These are phyloP conservation scores for Microhierax caerulescens DNA, from an alignment of 2,797 vertebrate species.

Conservation along the genomic window DNA sequence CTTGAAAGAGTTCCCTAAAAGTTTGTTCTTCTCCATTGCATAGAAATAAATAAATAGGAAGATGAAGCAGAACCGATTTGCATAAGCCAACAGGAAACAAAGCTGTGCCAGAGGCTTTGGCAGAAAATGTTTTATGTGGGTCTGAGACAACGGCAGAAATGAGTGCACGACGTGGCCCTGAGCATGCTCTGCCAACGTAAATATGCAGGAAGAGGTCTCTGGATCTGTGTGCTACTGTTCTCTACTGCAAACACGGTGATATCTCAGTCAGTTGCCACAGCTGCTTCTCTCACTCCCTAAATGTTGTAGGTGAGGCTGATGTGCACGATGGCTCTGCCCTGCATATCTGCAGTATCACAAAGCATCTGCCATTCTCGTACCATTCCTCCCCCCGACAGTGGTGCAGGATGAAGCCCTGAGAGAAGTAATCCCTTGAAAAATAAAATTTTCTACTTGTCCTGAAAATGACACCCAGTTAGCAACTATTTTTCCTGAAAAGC, in stretches of 20 bases:
- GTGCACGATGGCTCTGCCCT: not conserved
- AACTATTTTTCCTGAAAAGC: not conserved
- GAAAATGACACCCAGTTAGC: not conserved
- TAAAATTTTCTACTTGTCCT: not conserved
- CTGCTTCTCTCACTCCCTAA: slow-evolving; percentile 9
- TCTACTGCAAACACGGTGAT: slow-evolving; percentile 25
- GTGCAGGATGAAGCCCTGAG: not conserved
- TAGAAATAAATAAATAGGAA: not conserved
- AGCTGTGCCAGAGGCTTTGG: not conserved
- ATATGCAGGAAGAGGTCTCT: not conserved
- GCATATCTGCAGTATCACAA: not conserved
- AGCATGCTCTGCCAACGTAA: not conserved
- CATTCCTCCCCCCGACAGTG: not conserved
- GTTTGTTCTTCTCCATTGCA: not conserved
- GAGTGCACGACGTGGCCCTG: not conserved
- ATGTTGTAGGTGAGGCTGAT: not conserved
- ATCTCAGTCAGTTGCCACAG: not conserved
- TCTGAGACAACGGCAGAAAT: slow-evolving; percentile 7
- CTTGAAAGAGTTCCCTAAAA: not conserved
- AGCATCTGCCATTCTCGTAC: not conserved
- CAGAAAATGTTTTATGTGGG: not conserved
- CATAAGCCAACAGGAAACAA: slow-evolving; percentile 5
- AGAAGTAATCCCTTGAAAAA: not conserved
- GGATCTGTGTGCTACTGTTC: not conserved
- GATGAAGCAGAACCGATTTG: not conserved